phyloP scores from a whole-genome alignment of 2,797 vertebrate genomes.

The Rachycentron canadum region DNA sequence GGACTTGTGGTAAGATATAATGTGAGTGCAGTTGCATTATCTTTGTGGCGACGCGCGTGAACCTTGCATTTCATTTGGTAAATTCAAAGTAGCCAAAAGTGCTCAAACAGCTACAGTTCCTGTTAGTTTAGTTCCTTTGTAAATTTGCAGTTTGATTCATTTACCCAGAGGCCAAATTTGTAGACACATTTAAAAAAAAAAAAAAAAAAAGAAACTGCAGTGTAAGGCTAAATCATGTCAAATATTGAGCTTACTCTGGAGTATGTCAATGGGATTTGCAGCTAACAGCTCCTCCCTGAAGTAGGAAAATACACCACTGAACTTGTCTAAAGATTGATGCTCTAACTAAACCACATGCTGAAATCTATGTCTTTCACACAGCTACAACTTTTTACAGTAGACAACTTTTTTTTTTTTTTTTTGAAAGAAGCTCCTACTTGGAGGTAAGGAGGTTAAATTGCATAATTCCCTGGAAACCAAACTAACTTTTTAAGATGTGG shows the following conservation, averaged over 20 bases:
- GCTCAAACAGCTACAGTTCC: not conserved
- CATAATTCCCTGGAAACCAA: conserved; percentile 5
- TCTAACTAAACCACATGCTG: not conserved
- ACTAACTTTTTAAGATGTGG: conserved; percentile 12
- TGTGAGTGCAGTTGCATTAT: not conserved
- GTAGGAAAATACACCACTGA: not conserved
- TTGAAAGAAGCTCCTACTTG: not conserved
- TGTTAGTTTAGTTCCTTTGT: not conserved
- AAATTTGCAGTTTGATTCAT: conserved; percentile 16
- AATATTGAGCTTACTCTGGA: conserved; percentile 13
- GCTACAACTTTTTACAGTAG: not conserved
- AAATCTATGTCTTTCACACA: not conserved
- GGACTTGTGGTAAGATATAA: not conserved
- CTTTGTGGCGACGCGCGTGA: not conserved
- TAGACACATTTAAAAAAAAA: not conserved
- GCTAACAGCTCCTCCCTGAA: not conserved
- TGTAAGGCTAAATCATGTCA: conserved; percentile 3
- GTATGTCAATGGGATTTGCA: not conserved
- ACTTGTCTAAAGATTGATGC: not conserved
- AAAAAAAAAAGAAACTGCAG: not conserved
- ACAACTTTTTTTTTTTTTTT: not conserved
- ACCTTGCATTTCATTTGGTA: not conserved
- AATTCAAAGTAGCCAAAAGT: not conserved
- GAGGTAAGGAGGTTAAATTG: too few species aligned
- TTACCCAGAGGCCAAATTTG: not conserved